phyloP scores from a whole-genome alignment of 2,113 vertebrate species.

The Spea multiplicata region DNA sequence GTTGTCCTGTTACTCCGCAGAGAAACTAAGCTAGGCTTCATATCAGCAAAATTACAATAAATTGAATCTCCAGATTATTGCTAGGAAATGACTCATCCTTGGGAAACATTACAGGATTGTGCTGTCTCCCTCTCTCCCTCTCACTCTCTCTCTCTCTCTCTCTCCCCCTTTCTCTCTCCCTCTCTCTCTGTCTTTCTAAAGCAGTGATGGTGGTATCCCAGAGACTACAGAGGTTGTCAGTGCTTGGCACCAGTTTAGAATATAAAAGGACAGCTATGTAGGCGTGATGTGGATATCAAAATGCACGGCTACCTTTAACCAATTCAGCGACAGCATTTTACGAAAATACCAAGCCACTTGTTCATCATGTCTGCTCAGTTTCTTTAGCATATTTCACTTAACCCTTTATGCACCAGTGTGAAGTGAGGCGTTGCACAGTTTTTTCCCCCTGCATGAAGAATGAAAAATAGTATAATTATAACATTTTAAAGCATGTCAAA shows the following conservation, averaged over 20 bases:
- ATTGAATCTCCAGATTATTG: conserved; percentile 66
- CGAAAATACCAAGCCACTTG: too few relatives aligned
- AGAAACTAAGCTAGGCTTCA: conserved; percentile 53
- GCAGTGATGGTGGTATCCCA: conserved; percentile 67
- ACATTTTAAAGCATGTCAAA: too few relatives aligned
- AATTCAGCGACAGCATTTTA: not conserved
- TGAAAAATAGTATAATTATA: too few relatives aligned
- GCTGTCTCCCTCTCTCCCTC: conserved; percentile 40
- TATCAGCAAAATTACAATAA: conserved; percentile 69
- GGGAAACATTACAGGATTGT: conserved; percentile 66
- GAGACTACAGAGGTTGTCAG: conserved; percentile 75
- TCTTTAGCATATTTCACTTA: too few relatives aligned
- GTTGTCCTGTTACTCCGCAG: conserved; percentile 43
- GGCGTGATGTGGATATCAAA: conserved; percentile 58
- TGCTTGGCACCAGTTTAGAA: conserved; percentile 71
- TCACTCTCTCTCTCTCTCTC: conserved; percentile 32
- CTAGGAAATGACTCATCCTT: conserved; percentile 73
- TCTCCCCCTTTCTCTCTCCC: too few relatives aligned
- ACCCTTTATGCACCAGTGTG: too few relatives aligned
- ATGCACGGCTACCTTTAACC: conserved; percentile 31
- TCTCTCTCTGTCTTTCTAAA: too few relatives aligned
- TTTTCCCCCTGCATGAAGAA: too few relatives aligned
- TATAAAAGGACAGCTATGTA: conserved; percentile 68
- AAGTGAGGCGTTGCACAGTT: too few relatives aligned
- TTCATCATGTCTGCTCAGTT: too few relatives aligned